These are phyloP conservation scores for Pseudomyrmex flavicornis DNA, from an alignment of 1,140 invertebrate genomes.

Conservation along the genomic window DNA sequence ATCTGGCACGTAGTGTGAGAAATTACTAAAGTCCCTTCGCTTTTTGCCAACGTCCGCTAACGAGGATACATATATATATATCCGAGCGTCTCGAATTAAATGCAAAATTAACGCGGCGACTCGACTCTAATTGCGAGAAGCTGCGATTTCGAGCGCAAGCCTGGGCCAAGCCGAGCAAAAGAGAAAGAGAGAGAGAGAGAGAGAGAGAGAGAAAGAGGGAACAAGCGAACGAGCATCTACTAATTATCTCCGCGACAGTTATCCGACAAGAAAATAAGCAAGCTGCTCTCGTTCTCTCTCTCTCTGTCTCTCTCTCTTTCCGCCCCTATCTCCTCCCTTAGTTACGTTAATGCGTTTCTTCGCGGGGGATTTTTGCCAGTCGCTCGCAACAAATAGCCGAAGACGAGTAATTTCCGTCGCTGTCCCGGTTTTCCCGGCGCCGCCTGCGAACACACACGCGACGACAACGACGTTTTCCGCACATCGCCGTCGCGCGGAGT, in stretches of 20 bases:
- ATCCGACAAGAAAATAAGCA: conserved; percentile 58
- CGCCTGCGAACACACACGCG: conserved; percentile 8
- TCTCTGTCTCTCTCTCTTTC: neutral
- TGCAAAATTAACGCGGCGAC: conserved; percentile 57
- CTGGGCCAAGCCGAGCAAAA: neutral
- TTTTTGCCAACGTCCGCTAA: conserved; percentile 47
- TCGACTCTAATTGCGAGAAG: conserved; percentile 55
- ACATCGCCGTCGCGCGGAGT: conserved; percentile 11
- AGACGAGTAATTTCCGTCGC: conserved; percentile 64
- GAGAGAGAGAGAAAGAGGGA: no score
- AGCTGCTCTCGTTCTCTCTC: neutral
- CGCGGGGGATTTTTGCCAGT: conserved; percentile 47
- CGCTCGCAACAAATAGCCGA: conserved; percentile 38
- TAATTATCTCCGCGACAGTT: conserved; percentile 61
- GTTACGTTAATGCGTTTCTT: conserved; percentile 69
- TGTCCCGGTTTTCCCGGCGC: conserved; percentile 17
- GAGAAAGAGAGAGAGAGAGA: no score
- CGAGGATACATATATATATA: conserved; percentile 8
- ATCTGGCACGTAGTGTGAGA: neutral
- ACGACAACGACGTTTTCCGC: conserved; percentile 26
- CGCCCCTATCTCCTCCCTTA: neutral
- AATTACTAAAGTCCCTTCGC: conserved; percentile 10
- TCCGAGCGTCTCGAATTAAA: conserved; percentile 49
- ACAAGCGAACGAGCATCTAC: conserved; percentile 47
- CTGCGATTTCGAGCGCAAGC: conserved; percentile 43